phyloP scores from a whole-genome alignment of 2,888 invertebrate species.

The Nemurella pictetii region DNA sequence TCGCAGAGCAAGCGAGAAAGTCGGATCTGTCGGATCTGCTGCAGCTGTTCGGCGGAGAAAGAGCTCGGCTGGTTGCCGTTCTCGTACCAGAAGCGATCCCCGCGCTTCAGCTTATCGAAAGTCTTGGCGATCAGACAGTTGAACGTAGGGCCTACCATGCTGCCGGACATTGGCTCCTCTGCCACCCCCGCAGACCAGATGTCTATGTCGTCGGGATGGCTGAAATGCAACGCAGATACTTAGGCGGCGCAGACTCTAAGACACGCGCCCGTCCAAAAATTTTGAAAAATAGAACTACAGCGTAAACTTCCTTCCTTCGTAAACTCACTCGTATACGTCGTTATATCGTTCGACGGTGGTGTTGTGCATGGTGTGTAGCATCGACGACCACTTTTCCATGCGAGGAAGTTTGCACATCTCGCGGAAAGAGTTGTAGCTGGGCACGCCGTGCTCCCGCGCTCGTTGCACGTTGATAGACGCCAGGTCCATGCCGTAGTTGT shows the following conservation, averaged over 20 bases:
- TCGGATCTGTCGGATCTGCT: slow-evolving; percentile 49
- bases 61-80: slow-evolving; percentile 52
- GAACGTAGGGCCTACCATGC: slow-evolving; percentile 56
- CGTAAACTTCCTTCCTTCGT: no score
- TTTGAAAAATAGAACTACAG: no score
- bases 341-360: slow-evolving; percentile 49
- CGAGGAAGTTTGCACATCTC: slow-evolving; percentile 49
- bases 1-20: slow-evolving; percentile 54
- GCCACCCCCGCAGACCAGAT: slow-evolving; percentile 55
- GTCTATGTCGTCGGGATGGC: slow-evolving; percentile 52
- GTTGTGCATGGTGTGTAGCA: slow-evolving; percentile 50
- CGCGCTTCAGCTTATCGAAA: slow-evolving; percentile 53
- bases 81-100: slow-evolving; percentile 59
- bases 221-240: slow-evolving; percentile 40
- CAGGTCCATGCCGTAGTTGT: slow-evolving; percentile 55
- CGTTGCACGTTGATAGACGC: slow-evolving; percentile 56
- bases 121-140: slow-evolving; percentile 58
- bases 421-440: slow-evolving; percentile 52
- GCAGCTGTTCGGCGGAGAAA: slow-evolving; percentile 52
- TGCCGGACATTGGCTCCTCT: slow-evolving; percentile 53
- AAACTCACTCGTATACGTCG: slow-evolving; percentile 49
- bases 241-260: background rate
- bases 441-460: slow-evolving; percentile 56
- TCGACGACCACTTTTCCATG: slow-evolving; percentile 49
- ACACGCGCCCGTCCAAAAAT: no score